These are phyloP conservation scores for Drosophila leonis DNA, from an alignment of 2,888 invertebrate species.

Conservation along the genomic window DNA sequence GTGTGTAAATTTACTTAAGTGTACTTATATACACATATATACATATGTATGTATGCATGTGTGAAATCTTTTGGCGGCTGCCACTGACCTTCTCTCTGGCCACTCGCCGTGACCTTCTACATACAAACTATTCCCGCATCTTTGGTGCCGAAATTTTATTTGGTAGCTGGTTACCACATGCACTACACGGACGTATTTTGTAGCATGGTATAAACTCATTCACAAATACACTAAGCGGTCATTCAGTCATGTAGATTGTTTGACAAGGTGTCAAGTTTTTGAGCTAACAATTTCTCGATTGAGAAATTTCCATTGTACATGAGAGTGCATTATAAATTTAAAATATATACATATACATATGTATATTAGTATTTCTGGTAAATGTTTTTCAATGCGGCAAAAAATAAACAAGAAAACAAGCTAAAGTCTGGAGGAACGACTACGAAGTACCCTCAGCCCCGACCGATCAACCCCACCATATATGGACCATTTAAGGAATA, in stretches of 20 bases:
- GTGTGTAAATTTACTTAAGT: conserved; percentile 13
- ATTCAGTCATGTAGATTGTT: conserved; percentile 20
- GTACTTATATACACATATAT: too few relatives aligned
- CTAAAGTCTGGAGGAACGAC: too few relatives aligned
- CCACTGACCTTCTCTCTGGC: conserved; percentile 55
- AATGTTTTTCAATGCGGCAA: too few relatives aligned
- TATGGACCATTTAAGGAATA: too few relatives aligned
- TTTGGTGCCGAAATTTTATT: conserved; percentile 10
- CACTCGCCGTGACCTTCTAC: conserved; percentile 52
- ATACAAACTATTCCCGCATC: conserved; percentile 19
- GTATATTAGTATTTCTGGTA: too few relatives aligned
- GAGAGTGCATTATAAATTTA: too few relatives aligned
- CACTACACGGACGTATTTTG: not conserved
- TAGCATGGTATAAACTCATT: conserved; percentile 50
- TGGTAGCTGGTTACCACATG: not conserved
- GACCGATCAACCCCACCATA: too few relatives aligned
- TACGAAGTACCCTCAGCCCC: too few relatives aligned
- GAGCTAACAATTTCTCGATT: conserved; percentile 15
- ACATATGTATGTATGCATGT: not conserved
- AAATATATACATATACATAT: too few relatives aligned
- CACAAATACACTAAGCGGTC: conserved; percentile 28
- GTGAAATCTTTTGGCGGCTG: conserved; percentile 24
- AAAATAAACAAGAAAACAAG: too few relatives aligned
- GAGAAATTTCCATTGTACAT: conserved; percentile 1
- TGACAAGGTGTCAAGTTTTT: conserved; percentile 34